These are phyloP conservation scores for Morelia viridis DNA, from an alignment of 2,797 vertebrate species.

Conservation along the genomic window DNA sequence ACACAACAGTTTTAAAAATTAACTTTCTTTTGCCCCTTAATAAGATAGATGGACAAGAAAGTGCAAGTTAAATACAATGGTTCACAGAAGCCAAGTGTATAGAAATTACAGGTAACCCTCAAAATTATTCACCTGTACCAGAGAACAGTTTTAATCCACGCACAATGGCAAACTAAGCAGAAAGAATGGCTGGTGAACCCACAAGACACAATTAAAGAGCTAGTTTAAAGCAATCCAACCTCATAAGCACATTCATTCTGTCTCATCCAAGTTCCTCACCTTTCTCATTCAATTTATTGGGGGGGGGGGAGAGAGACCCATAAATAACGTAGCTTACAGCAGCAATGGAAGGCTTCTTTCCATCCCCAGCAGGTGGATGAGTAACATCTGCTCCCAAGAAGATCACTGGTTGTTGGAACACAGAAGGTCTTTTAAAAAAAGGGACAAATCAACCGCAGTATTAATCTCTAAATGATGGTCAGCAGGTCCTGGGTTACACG, in stretches of 20 bases:
- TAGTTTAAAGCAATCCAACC: conserved; percentile 19
- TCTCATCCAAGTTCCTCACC: not conserved
- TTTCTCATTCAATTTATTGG: not conserved
- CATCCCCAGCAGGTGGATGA: conserved; percentile 96
- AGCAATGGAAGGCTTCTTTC: conserved; percentile 98
- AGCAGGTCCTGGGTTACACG: not conserved
- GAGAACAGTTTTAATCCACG: not conserved
- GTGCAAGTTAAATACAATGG: not conserved
- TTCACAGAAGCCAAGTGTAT: not conserved
- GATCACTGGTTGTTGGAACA: conserved; percentile 99
- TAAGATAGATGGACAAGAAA: not conserved
- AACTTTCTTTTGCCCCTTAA: not conserved
- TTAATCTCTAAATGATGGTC: conserved; percentile 12
- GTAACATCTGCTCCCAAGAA: conserved; percentile 98
- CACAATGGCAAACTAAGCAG: not conserved
- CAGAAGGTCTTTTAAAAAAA: conserved; percentile 81
- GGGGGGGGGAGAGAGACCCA: rapidly evolving
- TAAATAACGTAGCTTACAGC: conserved; percentile 80
- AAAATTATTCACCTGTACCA: not conserved
- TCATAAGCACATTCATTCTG: not conserved
- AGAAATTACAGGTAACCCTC: too few species aligned
- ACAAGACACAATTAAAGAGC: not conserved
- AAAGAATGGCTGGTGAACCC: conserved; percentile 15
- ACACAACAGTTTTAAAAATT: too few species aligned
- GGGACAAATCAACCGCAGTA: conserved; percentile 57